phyloP scores from a whole-genome alignment of 2,113 vertebrate genomes.

The Saimiri boliviensis region DNA sequence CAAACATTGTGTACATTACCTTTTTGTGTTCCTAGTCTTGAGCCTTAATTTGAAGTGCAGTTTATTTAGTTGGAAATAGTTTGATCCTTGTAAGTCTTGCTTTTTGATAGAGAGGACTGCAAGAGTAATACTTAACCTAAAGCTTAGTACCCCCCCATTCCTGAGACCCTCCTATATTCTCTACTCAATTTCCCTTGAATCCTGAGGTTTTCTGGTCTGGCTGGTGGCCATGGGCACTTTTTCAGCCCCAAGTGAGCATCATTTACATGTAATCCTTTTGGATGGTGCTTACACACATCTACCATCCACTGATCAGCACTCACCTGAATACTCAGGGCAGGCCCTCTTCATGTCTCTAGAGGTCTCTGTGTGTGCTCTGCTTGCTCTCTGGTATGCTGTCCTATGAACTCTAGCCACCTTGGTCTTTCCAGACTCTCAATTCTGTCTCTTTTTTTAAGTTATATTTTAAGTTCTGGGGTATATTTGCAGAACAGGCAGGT shows the following conservation, averaged over 20 bases:
- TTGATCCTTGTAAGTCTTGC: not conserved
- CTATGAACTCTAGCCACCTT: not conserved
- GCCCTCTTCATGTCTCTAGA: too few relatives aligned
- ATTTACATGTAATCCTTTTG: not conserved
- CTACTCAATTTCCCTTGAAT: too few relatives aligned
- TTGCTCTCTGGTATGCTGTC: not conserved
- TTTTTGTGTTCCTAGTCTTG: not conserved
- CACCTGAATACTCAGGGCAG: not conserved
- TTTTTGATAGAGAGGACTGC: not conserved
- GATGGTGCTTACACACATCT: too few relatives aligned
- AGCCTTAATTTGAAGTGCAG: not conserved
- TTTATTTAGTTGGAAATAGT: not conserved
- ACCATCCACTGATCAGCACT: too few relatives aligned
- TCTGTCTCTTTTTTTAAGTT: not conserved
- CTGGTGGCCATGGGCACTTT: too few relatives aligned
- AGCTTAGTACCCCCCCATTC: not conserved
- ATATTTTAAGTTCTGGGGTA: too few relatives aligned
- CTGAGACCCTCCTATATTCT: not conserved
- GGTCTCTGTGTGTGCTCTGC: too few relatives aligned
- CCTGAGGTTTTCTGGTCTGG: not conserved
- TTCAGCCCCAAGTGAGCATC: not conserved
- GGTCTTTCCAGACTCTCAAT: not conserved
- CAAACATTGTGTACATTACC: not conserved
- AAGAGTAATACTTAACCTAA: not conserved
- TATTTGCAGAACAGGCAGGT: too few relatives aligned